phyloP scores from a whole-genome alignment of 2,113 vertebrate genomes.

The Otis tarda region DNA sequence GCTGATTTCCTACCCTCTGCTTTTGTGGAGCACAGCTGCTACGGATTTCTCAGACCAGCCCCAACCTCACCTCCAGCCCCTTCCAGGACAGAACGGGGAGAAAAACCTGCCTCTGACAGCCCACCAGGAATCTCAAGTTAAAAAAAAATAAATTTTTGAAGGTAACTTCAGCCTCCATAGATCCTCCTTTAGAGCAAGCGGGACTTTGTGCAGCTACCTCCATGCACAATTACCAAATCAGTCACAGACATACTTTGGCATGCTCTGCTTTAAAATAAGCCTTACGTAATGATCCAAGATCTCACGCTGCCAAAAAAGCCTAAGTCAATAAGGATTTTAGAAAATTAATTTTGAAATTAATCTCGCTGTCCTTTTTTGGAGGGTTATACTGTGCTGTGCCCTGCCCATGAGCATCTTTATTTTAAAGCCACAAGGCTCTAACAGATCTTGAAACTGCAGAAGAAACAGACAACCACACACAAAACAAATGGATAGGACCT shows the following conservation, averaged over 20 bases:
- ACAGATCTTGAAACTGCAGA: neutral
- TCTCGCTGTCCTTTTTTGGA: neutral
- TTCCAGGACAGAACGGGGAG: neutral
- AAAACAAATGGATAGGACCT: neutral
- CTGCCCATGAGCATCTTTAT: neutral
- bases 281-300: neutral
- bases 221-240: neutral
- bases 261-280: constrained; percentile 13
- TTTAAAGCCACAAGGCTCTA: neutral
- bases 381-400: neutral
- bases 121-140: neutral
- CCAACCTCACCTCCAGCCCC: neutral
- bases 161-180: neutral
- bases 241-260: neutral
- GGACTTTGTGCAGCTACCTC: neutral
- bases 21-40: neutral
- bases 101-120: neutral
- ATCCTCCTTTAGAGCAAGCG: neutral
- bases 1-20: neutral
- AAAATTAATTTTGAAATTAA: neutral
- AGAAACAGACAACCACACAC: neutral
- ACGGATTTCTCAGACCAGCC: neutral
- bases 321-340: neutral
- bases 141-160: neutral
- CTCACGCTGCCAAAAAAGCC: neutral